Conservation (phyloP, 2,113 vertebrate species). For the Erpornis zantholeuca region DNA sequence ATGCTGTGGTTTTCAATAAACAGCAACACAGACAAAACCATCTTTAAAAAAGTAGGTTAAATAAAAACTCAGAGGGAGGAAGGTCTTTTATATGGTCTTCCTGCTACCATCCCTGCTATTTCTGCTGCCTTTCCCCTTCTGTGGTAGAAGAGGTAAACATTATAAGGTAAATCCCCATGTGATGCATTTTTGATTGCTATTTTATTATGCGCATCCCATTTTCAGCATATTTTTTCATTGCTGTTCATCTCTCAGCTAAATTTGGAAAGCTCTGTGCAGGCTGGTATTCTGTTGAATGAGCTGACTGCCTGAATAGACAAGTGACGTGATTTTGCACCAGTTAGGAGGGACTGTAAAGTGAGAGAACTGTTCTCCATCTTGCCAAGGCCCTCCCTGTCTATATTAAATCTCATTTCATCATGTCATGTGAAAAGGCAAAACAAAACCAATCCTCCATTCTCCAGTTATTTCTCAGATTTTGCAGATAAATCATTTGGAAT, state of each 20-base stretch:
- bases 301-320: not conserved
- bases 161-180: not conserved
- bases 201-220: conserved; percentile 15
- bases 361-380: not conserved
- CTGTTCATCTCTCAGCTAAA: conserved; percentile 48
- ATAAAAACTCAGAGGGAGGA: not conserved
- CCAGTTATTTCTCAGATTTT: not conserved
- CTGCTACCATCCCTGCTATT: not conserved
- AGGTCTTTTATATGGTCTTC: not conserved
- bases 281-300: conserved; percentile 25
- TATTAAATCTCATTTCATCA: not conserved
- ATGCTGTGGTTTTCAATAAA: not conserved
- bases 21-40: not conserved
- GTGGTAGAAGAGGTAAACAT: not conserved
- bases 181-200: not conserved
- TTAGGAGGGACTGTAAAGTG: not conserved
- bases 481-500: not conserved
- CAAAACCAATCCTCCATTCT: not conserved
- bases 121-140: not conserved
- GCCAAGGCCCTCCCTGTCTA: not conserved
- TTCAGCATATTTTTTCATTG: not conserved
- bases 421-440: not conserved
- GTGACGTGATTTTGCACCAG: not conserved
- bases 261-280: conserved; percentile 44
- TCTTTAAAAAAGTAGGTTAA: not conserved